These are phyloP conservation scores for Rhinichthys klamathensis DNA, from an alignment of 2,113 vertebrate genomes.

Conservation along the genomic window DNA sequence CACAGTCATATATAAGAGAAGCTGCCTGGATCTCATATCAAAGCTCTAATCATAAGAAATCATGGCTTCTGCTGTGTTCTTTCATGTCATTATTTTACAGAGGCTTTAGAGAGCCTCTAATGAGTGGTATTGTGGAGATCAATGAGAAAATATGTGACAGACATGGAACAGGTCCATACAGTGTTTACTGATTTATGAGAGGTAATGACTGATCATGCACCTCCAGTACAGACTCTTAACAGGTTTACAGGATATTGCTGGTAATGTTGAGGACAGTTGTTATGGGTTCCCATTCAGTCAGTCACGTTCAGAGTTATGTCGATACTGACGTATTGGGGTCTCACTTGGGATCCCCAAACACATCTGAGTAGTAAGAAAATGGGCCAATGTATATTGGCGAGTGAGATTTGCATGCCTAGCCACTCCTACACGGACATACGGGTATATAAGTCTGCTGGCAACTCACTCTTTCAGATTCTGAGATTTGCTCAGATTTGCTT, in stretches of 20 bases:
- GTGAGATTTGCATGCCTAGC: no score
- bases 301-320: no score
- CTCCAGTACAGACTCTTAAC: background rate
- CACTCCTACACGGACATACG: no score
- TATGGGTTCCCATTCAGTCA: background rate
- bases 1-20: background rate
- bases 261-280: background rate
- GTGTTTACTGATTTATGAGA: background rate
- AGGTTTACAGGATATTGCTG: background rate
- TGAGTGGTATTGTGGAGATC: background rate
- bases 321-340: no score
- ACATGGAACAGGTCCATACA: background rate
- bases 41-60: background rate
- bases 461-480: no score
- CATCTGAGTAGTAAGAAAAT: no score
- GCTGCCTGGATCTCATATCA: background rate
- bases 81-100: background rate
- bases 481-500: no score
- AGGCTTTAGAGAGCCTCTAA: background rate
- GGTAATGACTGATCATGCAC: no score
- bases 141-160: background rate
- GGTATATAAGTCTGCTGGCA: no score
- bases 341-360: no score
- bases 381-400: no score
- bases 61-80: background rate